These are phyloP conservation scores for Oreocharis arfaki DNA, from an alignment of 2,113 vertebrate species.

Conservation along the genomic window DNA sequence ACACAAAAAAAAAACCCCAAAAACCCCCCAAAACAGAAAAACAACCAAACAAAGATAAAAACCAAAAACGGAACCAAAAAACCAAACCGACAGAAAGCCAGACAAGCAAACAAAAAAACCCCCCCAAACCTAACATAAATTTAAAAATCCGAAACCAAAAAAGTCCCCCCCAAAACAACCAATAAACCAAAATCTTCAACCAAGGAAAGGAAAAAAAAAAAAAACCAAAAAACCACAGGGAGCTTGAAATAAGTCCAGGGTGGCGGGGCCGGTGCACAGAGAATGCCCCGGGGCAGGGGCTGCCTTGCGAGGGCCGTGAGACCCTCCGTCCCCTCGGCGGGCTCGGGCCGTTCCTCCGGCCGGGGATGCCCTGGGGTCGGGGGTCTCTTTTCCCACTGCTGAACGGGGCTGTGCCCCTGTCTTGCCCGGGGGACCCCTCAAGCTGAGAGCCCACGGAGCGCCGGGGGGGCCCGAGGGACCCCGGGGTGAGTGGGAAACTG, in stretches of 20 bases:
- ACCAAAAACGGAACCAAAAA: background rate
- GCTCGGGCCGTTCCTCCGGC: background rate
- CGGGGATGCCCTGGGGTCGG: background rate
- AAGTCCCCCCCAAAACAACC: background rate
- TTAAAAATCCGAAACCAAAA: background rate
- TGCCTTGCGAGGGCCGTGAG: background rate
- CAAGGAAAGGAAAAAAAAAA: rapidly evolving
- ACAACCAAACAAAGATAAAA: too few relatives aligned
- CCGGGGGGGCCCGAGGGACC: background rate
- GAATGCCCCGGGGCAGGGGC: too few relatives aligned
- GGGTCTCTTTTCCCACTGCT: too few relatives aligned
- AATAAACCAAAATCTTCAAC: background rate
- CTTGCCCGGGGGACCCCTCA: background rate
- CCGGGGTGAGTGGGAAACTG: rapidly evolving
- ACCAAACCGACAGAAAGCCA: rapidly evolving
- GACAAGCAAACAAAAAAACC: rapidly evolving
- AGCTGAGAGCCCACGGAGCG: background rate
- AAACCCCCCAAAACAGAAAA: too few relatives aligned
- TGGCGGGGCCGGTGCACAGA: background rate
- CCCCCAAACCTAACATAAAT: too few relatives aligned
- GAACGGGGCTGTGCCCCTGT: background rate
- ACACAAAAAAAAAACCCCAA: too few relatives aligned
- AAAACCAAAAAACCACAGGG: rapidly evolving
- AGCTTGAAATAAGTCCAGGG: background rate
- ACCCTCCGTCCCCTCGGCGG: background rate